These are phyloP conservation scores for Philantomba maxwellii DNA, from an alignment of 2,113 vertebrate species.

Conservation along the genomic window DNA sequence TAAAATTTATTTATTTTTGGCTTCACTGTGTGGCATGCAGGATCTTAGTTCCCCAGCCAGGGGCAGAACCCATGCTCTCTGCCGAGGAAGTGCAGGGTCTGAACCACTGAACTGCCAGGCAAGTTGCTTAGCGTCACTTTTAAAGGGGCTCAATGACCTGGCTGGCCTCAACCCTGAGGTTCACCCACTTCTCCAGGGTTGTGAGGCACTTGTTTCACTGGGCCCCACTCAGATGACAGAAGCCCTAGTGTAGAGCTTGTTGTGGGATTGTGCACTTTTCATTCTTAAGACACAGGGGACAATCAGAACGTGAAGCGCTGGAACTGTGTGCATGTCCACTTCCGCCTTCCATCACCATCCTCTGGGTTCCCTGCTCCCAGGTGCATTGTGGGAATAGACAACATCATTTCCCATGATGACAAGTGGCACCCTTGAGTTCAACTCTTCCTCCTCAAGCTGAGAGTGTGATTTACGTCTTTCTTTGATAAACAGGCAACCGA, in stretches of 20 bases:
- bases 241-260: not conserved
- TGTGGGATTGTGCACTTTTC: not conserved
- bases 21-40: not conserved
- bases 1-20: not conserved
- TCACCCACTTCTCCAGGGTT: not conserved
- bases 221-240: not conserved
- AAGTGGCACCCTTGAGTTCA: not conserved
- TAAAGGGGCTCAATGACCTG: not conserved
- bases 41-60: not conserved
- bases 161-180: not conserved
- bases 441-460: not conserved
- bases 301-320: not conserved
- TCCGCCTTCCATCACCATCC: not conserved
- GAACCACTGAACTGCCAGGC: not conserved
- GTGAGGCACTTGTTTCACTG: not conserved
- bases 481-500: not conserved
- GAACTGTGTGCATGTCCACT: not conserved
- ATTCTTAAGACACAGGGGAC: not conserved
- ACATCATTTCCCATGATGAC: not conserved
- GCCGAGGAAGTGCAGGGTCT: not conserved
- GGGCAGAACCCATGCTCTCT: not conserved
- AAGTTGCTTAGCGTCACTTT: not conserved
- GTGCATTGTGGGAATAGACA: not conserved
- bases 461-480: not conserved
- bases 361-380: not conserved